These are phyloP conservation scores for Nysson spinosus DNA, from an alignment of 2,888 invertebrate genomes.

Conservation along the genomic window DNA sequence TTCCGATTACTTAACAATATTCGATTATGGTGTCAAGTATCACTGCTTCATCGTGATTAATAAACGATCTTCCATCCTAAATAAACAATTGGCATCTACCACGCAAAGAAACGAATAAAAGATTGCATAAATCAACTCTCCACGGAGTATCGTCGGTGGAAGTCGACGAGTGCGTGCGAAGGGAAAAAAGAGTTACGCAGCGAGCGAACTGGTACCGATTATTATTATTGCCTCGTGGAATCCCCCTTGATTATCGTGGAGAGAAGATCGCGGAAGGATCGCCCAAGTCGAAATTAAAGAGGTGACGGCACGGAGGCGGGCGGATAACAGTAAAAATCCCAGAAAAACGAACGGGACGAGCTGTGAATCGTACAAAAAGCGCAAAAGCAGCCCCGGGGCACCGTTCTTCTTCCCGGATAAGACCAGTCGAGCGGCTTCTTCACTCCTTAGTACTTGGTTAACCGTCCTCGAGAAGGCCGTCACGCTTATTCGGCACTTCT, in stretches of 20 bases:
- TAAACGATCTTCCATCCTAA: no score
- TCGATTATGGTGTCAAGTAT: no score
- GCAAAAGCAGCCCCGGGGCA: conserved; percentile 36
- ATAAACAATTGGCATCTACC: no score
- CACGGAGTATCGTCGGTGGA: no score
- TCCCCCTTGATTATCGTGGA: not conserved
- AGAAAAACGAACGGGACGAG: conserved; percentile 45
- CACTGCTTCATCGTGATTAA: no score
- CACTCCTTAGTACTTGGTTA: conserved; percentile 66
- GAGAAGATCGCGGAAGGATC: conserved; percentile 10
- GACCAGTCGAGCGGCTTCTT: conserved; percentile 65
- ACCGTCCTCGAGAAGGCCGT: conserved; percentile 62
- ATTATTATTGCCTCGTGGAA: not conserved
- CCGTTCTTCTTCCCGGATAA: conserved; percentile 61
- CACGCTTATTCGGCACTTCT: not conserved
- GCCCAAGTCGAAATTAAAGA: conserved; percentile 43
- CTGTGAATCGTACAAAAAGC: conserved; percentile 43
- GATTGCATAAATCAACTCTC: no score
- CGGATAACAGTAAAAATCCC: conserved; percentile 66
- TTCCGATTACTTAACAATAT: no score
- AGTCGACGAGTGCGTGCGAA: no score
- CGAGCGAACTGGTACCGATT: no score
- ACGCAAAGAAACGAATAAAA: no score
- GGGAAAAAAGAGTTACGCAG: no score
- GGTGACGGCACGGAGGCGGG: conserved; percentile 26